phyloP scores from a whole-genome alignment of 1,140 invertebrate genomes.

The Telenomus remus region DNA sequence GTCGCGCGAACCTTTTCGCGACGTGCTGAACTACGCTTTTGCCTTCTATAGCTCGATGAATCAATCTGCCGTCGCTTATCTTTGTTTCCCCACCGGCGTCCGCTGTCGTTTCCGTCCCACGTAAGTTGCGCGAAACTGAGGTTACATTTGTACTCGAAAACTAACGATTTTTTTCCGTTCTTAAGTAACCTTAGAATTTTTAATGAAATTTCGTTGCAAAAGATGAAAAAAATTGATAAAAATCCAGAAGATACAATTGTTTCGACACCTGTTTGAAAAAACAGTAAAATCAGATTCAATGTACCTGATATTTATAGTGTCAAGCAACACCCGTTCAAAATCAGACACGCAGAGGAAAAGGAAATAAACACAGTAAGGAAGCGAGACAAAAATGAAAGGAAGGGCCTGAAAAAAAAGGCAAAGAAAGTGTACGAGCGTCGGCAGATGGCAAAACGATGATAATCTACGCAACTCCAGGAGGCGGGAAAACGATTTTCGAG shows the following conservation, averaged over 20 bases:
- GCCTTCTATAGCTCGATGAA: conserved; percentile 58
- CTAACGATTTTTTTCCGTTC: conserved; percentile 2
- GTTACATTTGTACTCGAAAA: conserved; percentile 12
- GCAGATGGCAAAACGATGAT: conserved; percentile 44
- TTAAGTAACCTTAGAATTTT: too few species aligned
- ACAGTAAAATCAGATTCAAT: not conserved
- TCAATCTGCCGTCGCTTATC: conserved; percentile 49
- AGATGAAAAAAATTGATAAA: not conserved
- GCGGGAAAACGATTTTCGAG: conserved; percentile 44
- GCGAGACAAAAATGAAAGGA: not conserved
- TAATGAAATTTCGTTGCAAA: too few species aligned
- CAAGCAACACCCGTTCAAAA: not conserved
- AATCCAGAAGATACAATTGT: too few species aligned
- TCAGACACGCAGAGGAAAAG: conserved; percentile 17
- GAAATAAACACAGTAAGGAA: conserved; percentile 20
- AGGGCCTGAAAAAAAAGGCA: conserved; percentile 13
- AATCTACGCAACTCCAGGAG: conserved; percentile 33
- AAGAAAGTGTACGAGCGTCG: conserved; percentile 28
- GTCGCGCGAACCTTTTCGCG: conserved; percentile 50
- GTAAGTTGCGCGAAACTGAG: conserved; percentile 13
- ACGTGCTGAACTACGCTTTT: conserved; percentile 52
- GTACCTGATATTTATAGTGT: not conserved
- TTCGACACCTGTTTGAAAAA: too few species aligned
- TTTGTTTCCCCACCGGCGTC: conserved; percentile 37
- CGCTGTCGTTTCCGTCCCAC: conserved; percentile 45